Evolutionary conservation across 2,888 invertebrate genomes (phyloP), one percentile per base, ranked within the genome.

Genomic region (Epirrhoe alternata): DNA sequence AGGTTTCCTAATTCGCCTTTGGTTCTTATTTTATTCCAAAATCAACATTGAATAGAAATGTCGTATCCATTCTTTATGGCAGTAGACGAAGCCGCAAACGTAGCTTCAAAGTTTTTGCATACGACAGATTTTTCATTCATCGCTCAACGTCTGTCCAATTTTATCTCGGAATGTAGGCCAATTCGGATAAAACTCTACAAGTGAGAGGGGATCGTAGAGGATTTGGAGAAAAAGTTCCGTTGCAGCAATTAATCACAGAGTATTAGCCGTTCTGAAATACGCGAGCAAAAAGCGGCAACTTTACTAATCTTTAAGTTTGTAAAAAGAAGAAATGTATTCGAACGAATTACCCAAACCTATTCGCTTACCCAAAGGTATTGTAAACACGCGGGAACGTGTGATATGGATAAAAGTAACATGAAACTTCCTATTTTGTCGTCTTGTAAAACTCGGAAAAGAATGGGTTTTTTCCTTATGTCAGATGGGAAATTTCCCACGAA

Each of bases 221-320:
- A 71, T 70, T 66, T 66, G 69, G 63, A 61, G 60, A 71, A 70
- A 74, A 73, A 74, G 70, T 78, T 80, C 74, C 69, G 68, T 71
- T 67, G 60, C 64, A 54, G 64, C 75, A 77, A 79, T 82, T 83
- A 81, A 82, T 83, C 83, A 80, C 74, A 62, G 67, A 69, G 75
- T 68, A 76, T 83, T 80, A 80, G 80, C 74, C 77, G 77, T 70
- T 74, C 73, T 68, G 66, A 68, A 68, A 65, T 54, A 70, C 74
- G 69, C 57, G 12, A 65, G 69, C 70, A 77, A 76, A 70, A 70
- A 60, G 35, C 10, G 51, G 8, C 51, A 53, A 58, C 47, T 50
- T 50, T n/a, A n/a, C 50, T 45, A 30, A 24, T 49, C 47, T 47
- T 42, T 47, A 47, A 51, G 51, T 51, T 51, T 30, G 30, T 51